These are phyloP conservation scores for Nixonia krombeini DNA, from an alignment of 1,140 invertebrate genomes.

Conservation along the genomic window DNA sequence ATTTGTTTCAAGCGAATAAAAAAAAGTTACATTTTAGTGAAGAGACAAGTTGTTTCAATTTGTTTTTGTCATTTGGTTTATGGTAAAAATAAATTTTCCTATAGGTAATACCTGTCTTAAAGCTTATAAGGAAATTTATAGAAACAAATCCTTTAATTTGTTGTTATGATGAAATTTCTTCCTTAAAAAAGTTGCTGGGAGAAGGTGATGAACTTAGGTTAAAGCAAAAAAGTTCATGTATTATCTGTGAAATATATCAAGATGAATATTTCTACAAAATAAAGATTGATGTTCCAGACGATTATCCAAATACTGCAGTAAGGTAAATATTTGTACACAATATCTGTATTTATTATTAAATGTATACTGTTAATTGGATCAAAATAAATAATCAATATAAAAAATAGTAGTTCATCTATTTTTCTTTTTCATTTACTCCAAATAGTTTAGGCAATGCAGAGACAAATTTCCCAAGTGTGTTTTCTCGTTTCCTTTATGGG, in stretches of 20 bases:
- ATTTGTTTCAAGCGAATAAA: constrained; percentile 11
- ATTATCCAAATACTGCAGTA: constrained; percentile 76
- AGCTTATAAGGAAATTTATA: constrained; percentile 79
- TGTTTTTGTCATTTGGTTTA: too few species aligned
- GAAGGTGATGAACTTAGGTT: constrained; percentile 76
- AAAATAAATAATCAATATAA: too few species aligned
- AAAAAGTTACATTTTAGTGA: too few species aligned
- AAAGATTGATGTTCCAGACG: constrained; percentile 76
- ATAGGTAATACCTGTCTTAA: constrained; percentile 73
- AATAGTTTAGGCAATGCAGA: constrained; percentile 74
- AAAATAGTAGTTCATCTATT: too few species aligned
- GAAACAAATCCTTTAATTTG: constrained; percentile 81
- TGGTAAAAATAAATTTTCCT: too few species aligned
- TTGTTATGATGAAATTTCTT: constrained; percentile 81
- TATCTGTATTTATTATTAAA: neutral
- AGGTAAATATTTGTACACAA: constrained; percentile 64
- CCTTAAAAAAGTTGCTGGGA: constrained; percentile 73
- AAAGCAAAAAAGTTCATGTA: constrained; percentile 78
- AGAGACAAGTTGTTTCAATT: too few species aligned
- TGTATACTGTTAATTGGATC: too few species aligned
- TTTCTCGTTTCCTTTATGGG: constrained; percentile 76
- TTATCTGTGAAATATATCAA: constrained; percentile 75
- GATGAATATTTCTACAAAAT: constrained; percentile 76
- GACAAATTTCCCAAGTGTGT: constrained; percentile 78
- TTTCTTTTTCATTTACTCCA: neutral